Evolutionary conservation across 2,113 vertebrate genomes (phyloP).

Genomic region (Pachyramphus minor): DNA sequence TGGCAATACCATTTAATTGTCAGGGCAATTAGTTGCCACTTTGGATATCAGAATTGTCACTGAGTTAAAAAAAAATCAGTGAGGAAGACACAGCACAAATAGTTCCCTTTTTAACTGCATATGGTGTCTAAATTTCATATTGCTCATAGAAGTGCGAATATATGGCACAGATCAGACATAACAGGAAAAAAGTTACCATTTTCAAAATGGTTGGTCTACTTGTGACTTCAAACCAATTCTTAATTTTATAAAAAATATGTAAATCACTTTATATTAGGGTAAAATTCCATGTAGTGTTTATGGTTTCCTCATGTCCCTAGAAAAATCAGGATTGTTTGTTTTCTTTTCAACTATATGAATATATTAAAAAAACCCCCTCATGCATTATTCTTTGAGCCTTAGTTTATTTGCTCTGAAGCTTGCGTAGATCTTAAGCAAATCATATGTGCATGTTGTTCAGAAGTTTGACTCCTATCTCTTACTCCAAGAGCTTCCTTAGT

Average conservation of each 20-base stretch:
- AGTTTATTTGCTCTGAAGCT: not conserved
- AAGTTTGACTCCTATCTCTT: not conserved
- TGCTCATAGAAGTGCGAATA: conserved; percentile 11
- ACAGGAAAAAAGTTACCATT: conserved; percentile 35
- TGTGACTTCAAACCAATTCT: conserved; percentile 51
- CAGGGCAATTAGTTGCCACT: conserved; percentile 53
- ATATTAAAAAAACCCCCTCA: not conserved
- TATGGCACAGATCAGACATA: not conserved
- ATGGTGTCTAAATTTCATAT: not conserved
- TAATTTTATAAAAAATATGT: conserved; percentile 43
- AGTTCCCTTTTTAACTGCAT: conserved; percentile 14
- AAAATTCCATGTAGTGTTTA: conserved; percentile 46
- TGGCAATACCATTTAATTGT: conserved; percentile 39
- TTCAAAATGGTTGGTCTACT: conserved; percentile 57
- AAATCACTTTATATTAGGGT: conserved; percentile 9
- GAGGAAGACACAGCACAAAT: conserved; percentile 22
- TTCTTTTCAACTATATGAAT: not conserved
- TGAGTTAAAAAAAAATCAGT: conserved; percentile 28
- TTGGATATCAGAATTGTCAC: conserved; percentile 50
- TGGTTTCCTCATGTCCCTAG: not conserved
- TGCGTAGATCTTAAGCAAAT: not conserved
- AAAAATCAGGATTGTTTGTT: conserved; percentile 50
- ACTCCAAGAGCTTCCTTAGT: not conserved
- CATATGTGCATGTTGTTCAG: not conserved
- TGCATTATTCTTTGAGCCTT: not conserved